phyloP scores from a whole-genome alignment of 1,140 invertebrate species.

The Heliothis subflexa region DNA sequence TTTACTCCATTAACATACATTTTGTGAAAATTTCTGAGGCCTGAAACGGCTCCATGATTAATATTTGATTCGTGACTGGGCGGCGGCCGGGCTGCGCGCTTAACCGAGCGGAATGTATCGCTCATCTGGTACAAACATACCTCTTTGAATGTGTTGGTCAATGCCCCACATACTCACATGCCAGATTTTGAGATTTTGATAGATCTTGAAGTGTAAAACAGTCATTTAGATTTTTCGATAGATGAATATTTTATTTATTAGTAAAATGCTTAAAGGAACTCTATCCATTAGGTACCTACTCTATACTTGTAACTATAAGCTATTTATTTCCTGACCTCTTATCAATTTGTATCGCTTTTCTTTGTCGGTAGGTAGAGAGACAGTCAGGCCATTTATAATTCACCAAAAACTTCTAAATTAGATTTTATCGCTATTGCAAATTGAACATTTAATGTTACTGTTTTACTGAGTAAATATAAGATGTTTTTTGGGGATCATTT shows the following conservation, averaged over 20 bases:
- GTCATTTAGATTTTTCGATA: conserved; percentile 5
- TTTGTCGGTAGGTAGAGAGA: too few relatives aligned
- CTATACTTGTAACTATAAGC: background rate
- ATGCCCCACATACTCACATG: conserved; percentile 2
- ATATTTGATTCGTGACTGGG: conserved; percentile 71
- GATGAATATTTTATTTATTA: conserved; percentile 5
- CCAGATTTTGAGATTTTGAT: background rate
- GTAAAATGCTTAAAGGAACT: background rate
- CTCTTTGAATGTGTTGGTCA: background rate
- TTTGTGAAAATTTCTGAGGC: conserved; percentile 63
- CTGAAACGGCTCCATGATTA: conserved; percentile 69
- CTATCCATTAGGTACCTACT: background rate
- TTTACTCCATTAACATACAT: conserved; percentile 74
- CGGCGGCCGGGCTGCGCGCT: conserved; percentile 15
- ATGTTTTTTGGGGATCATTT: conserved; percentile 37
- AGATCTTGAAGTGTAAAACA: background rate
- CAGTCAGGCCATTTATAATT: too few relatives aligned
- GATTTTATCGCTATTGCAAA: background rate
- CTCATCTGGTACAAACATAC: conserved; percentile 44
- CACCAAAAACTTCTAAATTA: background rate
- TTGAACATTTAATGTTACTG: conserved; percentile 1
- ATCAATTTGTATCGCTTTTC: background rate
- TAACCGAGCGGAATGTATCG: conserved; percentile 57
- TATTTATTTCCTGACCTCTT: background rate
- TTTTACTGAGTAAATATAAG: background rate